These are phyloP conservation scores for Junonia oenone DNA, from an alignment of 2,888 invertebrate genomes.

Conservation along the genomic window DNA sequence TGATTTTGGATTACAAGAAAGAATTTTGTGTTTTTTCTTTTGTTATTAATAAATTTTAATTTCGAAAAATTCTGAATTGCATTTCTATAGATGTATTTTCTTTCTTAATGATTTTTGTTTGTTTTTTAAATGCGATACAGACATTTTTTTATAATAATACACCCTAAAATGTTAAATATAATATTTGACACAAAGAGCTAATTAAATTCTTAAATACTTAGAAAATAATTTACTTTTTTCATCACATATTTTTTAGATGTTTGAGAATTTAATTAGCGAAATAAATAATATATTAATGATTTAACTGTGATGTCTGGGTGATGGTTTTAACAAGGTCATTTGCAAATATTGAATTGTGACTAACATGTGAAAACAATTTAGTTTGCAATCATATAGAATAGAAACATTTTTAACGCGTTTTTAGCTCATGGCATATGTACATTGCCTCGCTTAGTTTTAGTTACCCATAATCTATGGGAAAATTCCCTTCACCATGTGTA, in stretches of 20 bases:
- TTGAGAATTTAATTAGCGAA: slow-evolving; percentile 37
- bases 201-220: slow-evolving; percentile 28
- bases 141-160: background rate
- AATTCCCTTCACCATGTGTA: background rate
- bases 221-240: background rate
- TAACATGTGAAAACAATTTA: background rate
- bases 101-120: too few relatives aligned
- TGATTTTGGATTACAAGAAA: too few relatives aligned
- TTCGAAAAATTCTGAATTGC: too few relatives aligned
- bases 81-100: too few relatives aligned
- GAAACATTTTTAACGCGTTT: background rate
- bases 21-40: background rate
- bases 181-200: background rate
- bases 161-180: background rate
- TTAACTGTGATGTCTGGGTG: slow-evolving; percentile 67
- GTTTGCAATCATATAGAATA: background rate
- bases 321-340: slow-evolving; percentile 62
- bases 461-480: background rate
- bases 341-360: slow-evolving; percentile 46
- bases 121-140: background rate
- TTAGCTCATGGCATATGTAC: background rate
- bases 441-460: background rate
- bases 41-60: background rate
- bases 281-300: slow-evolving; percentile 38
- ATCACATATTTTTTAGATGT: slow-evolving; percentile 4